Base-by-base conservation (phyloP, 2,113 vertebrate species). In the Tautogolabrus adspersus region DNA sequence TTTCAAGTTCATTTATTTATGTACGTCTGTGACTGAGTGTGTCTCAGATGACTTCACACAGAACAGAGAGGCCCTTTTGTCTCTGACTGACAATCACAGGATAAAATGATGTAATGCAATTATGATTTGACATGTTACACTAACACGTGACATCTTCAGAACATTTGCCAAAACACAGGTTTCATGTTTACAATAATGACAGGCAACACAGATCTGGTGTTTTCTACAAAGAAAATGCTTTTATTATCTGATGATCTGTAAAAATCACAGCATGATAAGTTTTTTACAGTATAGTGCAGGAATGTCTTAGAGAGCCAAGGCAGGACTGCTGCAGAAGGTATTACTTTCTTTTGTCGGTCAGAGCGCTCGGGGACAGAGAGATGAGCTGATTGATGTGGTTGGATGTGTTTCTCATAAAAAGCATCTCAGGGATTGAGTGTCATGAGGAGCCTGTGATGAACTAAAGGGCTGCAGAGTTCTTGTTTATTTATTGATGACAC, bases 401-500 rank as follows among this genome's bases (percentile, higher is more conserved):
- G 77, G 78, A 77, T 69, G 73, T 56, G 21, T 19, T n/a, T 79
- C 62, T 74, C 40, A 26, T 73, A 83, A 61, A 75, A 82, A 74
- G 58, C 58, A 38, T 86, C 75, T 77, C 47, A 40, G 30, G 72
- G 49, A 57, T 44, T 49, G 42, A 79, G 65, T 47, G 59, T 75
- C 61, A 61, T 19, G 59, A 61, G 75, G 60, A 51, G 49, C 5
- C 51, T 54, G 69, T 23, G 78, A 63, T 67, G 54, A 79, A 73
- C 46, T 42, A 60, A 64, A 34, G 46, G 18, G 15, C 59, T 60
- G 66, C 30, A 60, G 52, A 60, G 52, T 71, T 52, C n/a, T 79
- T 78, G 72, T 88, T 92, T 90, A 92, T 83, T 89, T 90, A 91
- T 87, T 91, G 38, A 91, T 80, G 83, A 77, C 21, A 12, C 37